Conservation (phyloP, 2,888 invertebrate genomes). For the Lochmaea capreae region DNA sequence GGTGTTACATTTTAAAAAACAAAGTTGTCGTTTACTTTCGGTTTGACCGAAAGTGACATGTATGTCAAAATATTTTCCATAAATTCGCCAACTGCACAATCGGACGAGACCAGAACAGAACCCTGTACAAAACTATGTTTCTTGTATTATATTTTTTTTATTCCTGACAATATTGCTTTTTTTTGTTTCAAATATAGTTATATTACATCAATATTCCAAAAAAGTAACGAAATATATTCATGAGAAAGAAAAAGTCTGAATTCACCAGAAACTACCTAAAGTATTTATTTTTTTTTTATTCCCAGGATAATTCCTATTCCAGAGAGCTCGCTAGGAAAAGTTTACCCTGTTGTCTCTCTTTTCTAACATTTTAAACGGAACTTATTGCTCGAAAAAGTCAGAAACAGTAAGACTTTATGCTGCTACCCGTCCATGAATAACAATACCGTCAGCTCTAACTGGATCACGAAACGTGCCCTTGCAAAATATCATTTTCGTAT, state of each 20-base stretch:
- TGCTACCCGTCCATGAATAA: constrained; percentile 49
- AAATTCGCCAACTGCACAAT: too few species aligned
- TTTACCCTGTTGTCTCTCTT: constrained; percentile 18
- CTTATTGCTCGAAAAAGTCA: constrained; percentile 44
- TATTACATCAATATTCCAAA: not conserved
- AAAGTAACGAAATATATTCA: constrained; percentile 11
- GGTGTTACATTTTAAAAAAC: too few species aligned
- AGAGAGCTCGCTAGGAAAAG: constrained; percentile 18
- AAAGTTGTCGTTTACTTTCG: too few species aligned
- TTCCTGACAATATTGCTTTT: not conserved
- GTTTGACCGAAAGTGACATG: too few species aligned
- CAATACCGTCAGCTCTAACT: constrained; percentile 47
- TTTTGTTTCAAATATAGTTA: not conserved
- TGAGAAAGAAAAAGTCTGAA: not conserved
- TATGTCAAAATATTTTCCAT: too few species aligned
- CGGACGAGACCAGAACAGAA: too few species aligned
- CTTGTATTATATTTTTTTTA: too few species aligned
- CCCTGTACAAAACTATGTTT: too few species aligned
- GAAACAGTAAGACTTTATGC: constrained; percentile 49
- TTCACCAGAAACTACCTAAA: constrained; percentile 15
- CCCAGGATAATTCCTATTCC: constrained; percentile 13
- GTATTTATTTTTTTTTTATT: constrained; percentile 10
- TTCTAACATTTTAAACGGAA: constrained; percentile 42
- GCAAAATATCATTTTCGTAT: constrained; percentile 49
- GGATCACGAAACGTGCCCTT: constrained; percentile 45